Evolutionary conservation across 2,797 vertebrate genomes (phyloP), one percentile per base, ranked within the genome.

Genomic region (Euphonia xanthogaster): DNA sequence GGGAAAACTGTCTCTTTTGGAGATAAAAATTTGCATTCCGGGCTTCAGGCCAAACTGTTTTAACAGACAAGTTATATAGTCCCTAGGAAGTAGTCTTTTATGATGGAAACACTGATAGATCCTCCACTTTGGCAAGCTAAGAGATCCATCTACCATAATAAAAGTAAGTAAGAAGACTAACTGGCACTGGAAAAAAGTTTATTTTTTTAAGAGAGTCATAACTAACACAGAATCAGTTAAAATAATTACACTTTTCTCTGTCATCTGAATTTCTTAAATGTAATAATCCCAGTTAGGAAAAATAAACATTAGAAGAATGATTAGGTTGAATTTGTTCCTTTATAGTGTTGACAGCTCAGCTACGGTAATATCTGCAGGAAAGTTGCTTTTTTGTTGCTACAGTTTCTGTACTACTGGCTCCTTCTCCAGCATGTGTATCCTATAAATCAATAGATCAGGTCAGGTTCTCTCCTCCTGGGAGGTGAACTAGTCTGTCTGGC

Each of bases 1-100:
- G 88, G 84, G 73, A 78, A 90, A 97, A 94, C 75, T 96, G 77
- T 92, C 74, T 96, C 79, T 96, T 97, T 92, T 93, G 89, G 94
- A 97, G 94, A 94, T 88, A 91, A 90, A 92, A 96, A 98, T 97
- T 97, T 97, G 96, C 97, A 97, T 98, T 97, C 97, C 10, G 9
- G 97, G 97, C 97, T 96, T 89, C 68, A 39, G 70, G 97, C 97
- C 98, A 98, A 93, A 62, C 84, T 96, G 71, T 97, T 98, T 96
- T 96, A 97, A 97, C 83, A 97, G 91, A 77, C 83, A 94, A 97
- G 89, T 96, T 97, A 96, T 67, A 77, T 90, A 90, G 87, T 88
- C 78, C 96, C 91, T 95, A 80, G 91, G 93, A 98, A 97, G 89
- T 96, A 92, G 73, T 85, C 47, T 96, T 97, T 97, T 96, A 92